These are phyloP conservation scores for Cyanoliseus patagonus DNA, from an alignment of 2,113 vertebrate species.

Conservation along the genomic window DNA sequence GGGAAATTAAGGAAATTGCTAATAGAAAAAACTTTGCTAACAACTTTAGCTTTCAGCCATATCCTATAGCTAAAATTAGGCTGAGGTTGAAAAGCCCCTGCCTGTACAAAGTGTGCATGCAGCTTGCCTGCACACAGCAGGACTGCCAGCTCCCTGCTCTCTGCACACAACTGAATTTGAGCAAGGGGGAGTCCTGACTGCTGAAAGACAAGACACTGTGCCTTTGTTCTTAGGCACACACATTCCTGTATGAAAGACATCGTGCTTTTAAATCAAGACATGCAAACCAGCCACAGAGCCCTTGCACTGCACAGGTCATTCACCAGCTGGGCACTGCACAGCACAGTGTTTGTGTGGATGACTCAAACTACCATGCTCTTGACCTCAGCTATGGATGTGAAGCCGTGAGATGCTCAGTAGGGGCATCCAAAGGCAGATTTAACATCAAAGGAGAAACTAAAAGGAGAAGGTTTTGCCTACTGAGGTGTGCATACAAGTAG, in stretches of 20 bases:
- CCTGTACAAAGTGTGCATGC: rapidly evolving
- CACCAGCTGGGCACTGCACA: rapidly evolving
- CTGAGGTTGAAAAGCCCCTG: background rate
- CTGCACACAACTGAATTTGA: background rate
- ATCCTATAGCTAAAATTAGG: background rate
- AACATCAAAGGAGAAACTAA: background rate
- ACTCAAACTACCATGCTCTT: rapidly evolving
- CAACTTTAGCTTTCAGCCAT: background rate
- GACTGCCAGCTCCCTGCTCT: background rate
- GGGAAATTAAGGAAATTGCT: background rate
- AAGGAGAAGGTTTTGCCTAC: background rate
- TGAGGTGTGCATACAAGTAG: background rate
- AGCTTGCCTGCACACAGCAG: background rate
- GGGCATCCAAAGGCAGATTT: background rate
- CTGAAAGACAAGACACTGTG: background rate
- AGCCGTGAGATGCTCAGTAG: background rate
- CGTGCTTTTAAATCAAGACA: background rate
- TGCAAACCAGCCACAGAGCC: background rate
- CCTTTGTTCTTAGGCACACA: background rate
- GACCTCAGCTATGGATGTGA: background rate
- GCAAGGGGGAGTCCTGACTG: background rate
- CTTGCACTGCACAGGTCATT: rapidly evolving
- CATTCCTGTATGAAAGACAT: background rate
- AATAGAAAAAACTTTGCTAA: background rate
- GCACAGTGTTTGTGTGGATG: rapidly evolving